Evolutionary conservation across 1,140 invertebrate genomes (phyloP), one percentile per base, ranked within the genome.

Genomic region (Procambarus clarkii): DNA sequence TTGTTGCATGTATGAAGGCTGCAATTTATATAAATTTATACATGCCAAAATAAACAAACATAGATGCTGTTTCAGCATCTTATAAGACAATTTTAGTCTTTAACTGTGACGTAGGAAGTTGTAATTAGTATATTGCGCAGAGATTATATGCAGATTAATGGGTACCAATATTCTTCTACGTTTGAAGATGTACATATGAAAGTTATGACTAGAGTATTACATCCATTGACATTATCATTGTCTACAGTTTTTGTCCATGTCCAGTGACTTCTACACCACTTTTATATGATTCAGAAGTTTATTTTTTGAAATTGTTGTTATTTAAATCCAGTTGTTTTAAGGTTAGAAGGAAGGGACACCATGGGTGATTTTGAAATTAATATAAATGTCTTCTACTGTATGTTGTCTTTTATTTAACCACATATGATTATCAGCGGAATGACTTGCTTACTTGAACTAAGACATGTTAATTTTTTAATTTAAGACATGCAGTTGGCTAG

Each of bases 281-380:
- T 69, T 83, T 83, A 54, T 87, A 78, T 87, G 45, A 87, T 79
- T 87, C 85, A 78, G 34, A 87, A 78, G 85, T 87, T 87, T 87
- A 87, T 87, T 78, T 87, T 78, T 87, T 87, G 74, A 86, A 76
- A 78, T 60, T 60, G 69, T 87, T 87, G 85, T 87, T 87, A 87
- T 87, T 87, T 79, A 78, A 87, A 78, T 87, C 84, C 69, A 87
- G 74, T 87, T 87, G 85, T 87, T 87, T 87, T 87, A 87, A 87
- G 74, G 85, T 54, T 87, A 78, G 85, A 86, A 76, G 84, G 71
- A 74, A 86, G 71, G 84, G 84, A 86, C 64, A 77, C 71, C 64
- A 86, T 74, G 77, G 85, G 54, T 78, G 77, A 87, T 69, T 87
- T 87, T 78, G 60, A 69, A 83, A 87, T 79, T 48, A 87, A 78